phyloP scores from a whole-genome alignment of 1,140 invertebrate genomes.

The Drosophila pandora region DNA sequence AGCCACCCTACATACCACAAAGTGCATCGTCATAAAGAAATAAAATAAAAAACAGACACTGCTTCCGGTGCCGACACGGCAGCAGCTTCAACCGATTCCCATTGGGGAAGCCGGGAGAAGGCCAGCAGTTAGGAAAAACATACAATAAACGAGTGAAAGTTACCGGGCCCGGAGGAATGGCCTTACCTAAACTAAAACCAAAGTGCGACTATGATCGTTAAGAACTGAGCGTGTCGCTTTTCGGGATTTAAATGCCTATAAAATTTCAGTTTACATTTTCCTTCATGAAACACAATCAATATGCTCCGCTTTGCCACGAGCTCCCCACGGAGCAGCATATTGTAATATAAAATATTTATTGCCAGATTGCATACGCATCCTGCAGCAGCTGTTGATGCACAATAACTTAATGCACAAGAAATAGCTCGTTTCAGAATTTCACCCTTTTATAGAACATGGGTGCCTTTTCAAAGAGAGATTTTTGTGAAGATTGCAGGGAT shows the following conservation, averaged over 20 bases:
- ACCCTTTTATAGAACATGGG: not conserved
- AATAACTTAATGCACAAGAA: slow-evolving; percentile 8
- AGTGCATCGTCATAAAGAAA: slow-evolving; percentile 62
- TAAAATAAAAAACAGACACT: slow-evolving; percentile 38
- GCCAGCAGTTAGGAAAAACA: slow-evolving; percentile 40
- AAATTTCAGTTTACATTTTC: slow-evolving; percentile 8
- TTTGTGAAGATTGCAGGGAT: not conserved
- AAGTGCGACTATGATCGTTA: slow-evolving; percentile 20
- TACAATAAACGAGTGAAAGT: slow-evolving; percentile 5
- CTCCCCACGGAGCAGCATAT: slow-evolving; percentile 36
- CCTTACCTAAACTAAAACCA: slow-evolving; percentile 15
- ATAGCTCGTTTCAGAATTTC: not conserved
- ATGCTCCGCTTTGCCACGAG: slow-evolving; percentile 17
- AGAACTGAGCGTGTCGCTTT: slow-evolving; percentile 21
- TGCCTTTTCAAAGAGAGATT: not conserved
- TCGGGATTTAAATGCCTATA: slow-evolving; percentile 43
- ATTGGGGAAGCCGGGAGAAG: slow-evolving; percentile 13
- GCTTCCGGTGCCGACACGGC: slow-evolving; percentile 22
- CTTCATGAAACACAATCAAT: slow-evolving; percentile 31
- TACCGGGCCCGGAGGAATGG: slow-evolving; percentile 22
- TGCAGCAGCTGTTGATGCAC: slow-evolving; percentile 17
- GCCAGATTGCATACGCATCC: slow-evolving; percentile 69
- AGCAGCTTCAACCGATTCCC: slow-evolving; percentile 31
- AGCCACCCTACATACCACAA: slow-evolving; percentile 53
- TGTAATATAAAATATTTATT: slow-evolving; percentile 78